These are phyloP conservation scores for Hippolais icterina DNA, from an alignment of 2,113 vertebrate genomes.

Conservation along the genomic window DNA sequence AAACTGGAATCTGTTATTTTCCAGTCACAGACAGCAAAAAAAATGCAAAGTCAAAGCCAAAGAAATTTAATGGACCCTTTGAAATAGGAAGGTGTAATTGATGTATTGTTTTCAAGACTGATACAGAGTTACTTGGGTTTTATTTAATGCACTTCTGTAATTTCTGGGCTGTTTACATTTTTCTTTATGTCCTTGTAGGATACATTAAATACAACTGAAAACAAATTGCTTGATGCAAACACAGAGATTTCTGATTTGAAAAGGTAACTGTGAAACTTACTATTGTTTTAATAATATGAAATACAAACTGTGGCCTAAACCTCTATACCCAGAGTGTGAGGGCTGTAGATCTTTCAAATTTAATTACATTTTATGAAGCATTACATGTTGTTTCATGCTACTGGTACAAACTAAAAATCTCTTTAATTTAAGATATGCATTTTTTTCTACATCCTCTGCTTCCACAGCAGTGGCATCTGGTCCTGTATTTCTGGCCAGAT, in stretches of 20 bases:
- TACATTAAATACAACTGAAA: slow-evolving; percentile 85
- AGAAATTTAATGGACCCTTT: background rate
- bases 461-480: background rate
- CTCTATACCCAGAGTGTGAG: background rate
- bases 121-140: background rate
- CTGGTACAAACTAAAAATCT: background rate
- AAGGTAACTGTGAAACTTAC: slow-evolving; percentile 78
- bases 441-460: background rate
- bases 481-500: background rate
- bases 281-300: background rate
- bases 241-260: slow-evolving; percentile 89
- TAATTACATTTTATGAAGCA: background rate
- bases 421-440: background rate
- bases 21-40: background rate
- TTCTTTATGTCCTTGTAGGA: slow-evolving; percentile 73
- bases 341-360: background rate
- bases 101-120: background rate
- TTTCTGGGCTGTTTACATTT: background rate
- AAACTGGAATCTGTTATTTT: background rate
- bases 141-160: background rate
- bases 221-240: slow-evolving; percentile 86
- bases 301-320: background rate
- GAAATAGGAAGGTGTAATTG: background rate
- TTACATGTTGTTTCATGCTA: background rate
- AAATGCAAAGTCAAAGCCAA: background rate